Conservation (phyloP, 2,797 vertebrate species). For the Coilia nasus region DNA sequence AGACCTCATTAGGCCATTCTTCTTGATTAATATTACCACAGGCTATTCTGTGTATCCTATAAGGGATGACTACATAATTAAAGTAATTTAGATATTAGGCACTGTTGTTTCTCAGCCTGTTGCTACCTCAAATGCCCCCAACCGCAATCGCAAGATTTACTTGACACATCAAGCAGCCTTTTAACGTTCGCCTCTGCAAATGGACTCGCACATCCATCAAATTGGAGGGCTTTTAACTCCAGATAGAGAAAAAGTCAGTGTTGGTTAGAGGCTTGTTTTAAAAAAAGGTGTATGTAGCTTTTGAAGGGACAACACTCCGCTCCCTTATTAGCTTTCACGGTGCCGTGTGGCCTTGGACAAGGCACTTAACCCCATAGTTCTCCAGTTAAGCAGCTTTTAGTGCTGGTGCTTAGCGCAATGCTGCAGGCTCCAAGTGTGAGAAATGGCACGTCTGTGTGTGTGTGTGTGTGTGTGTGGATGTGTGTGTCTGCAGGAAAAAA, state of each 20-base stretch:
- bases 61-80: neutral
- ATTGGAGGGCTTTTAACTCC: neutral
- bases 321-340: neutral
- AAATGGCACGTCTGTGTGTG: neutral
- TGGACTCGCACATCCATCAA: neutral
- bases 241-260: neutral
- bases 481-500: neutral
- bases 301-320: neutral
- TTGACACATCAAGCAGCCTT: neutral
- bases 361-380: slow-evolving; percentile 13
- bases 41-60: neutral
- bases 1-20: neutral
- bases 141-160: neutral
- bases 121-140: neutral
- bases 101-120: neutral
- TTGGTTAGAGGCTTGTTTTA: neutral
- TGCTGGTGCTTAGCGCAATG: neutral
- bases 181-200: neutral
- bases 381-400: neutral
- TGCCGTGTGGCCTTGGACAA: neutral
- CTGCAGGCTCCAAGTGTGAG: neutral
- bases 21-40: neutral
- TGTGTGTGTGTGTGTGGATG: neutral
- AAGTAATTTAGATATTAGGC: neutral
- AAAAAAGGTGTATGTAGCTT: neutral